Percentiles rank a stretch among this genome's conserved stretches.
phyloP scores from a whole-genome alignment of 2,888 invertebrate species.

The Bugula neritina region DNA sequence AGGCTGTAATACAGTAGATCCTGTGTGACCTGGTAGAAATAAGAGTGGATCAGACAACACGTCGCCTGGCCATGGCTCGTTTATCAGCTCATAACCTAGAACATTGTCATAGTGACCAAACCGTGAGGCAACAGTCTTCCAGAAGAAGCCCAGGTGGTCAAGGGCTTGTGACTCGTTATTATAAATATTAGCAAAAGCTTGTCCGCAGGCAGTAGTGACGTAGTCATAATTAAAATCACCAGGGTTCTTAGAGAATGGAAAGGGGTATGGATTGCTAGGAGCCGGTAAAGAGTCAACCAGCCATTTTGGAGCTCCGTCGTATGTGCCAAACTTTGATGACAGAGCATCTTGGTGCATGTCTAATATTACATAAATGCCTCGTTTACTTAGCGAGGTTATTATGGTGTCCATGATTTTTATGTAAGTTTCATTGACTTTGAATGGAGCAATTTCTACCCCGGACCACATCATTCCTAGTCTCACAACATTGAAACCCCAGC shows the following conservation, averaged over 20 bases:
- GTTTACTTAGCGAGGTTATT: conserved; percentile 31
- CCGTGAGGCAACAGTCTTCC: conserved; percentile 33
- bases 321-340: conserved; percentile 32
- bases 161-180: conserved; percentile 33
- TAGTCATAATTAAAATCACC: conserved; percentile 35
- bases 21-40: conserved; percentile 39
- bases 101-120: conserved; percentile 33
- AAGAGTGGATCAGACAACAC: conserved; percentile 34
- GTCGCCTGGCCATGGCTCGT: conserved; percentile 43
- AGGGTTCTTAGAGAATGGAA: conserved; percentile 34
- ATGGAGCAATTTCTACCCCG: conserved; percentile 34
- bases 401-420: conserved; percentile 33
- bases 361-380: conserved; percentile 37
- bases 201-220: conserved; percentile 36
- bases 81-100: conserved; percentile 41
- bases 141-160: conserved; percentile 35
- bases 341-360: conserved; percentile 42
- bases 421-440: conserved; percentile 36
- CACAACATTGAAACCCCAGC: conserved; percentile 42
- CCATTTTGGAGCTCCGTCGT: conserved; percentile 41
- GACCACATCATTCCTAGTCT: conserved; percentile 42
- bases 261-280: conserved; percentile 35
- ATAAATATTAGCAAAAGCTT: conserved; percentile 39
- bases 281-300: conserved; percentile 35
- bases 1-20: conserved; percentile 35